These are phyloP conservation scores for Tetramorium bicarinatum DNA, from an alignment of 2,888 invertebrate species.

Conservation along the genomic window DNA sequence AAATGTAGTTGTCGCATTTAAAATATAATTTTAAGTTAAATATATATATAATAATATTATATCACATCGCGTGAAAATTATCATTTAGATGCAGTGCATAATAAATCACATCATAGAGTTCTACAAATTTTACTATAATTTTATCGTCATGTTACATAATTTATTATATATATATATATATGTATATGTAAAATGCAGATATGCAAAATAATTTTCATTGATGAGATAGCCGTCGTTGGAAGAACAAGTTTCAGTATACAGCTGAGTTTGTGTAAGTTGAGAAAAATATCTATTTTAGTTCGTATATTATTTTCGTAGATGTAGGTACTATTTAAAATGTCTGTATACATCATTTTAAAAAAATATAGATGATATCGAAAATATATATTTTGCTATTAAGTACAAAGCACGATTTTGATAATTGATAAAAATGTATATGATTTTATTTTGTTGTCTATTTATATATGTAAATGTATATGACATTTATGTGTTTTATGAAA, in stretches of 20 bases:
- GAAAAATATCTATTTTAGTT: slow-evolving; percentile 5
- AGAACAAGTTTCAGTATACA: slow-evolving; percentile 12
- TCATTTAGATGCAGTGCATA: background rate
- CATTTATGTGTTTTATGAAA: background rate
- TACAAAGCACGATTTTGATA: background rate
- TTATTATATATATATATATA: slow-evolving; percentile 67
- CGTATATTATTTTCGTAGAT: no score
- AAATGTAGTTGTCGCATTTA: background rate
- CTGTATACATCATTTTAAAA: background rate
- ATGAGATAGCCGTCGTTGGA: background rate
- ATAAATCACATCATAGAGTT: background rate
- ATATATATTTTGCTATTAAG: background rate
- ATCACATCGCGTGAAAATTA: slow-evolving; percentile 2
- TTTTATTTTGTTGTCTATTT: no score
- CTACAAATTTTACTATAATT: background rate
- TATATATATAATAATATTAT: background rate
- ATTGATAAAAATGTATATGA: background rate
- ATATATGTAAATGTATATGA: slow-evolving; percentile 9
- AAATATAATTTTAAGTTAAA: slow-evolving; percentile 9
- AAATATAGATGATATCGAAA: slow-evolving; percentile 11
- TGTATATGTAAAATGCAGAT: slow-evolving; percentile 4
- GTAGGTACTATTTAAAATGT: background rate
- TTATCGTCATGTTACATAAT: slow-evolving; percentile 60
- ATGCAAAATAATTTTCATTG: background rate
- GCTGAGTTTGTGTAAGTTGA: background rate